Evolutionary conservation across 2,888 invertebrate genomes (phyloP), one percentile per base, ranked within the genome.

Genomic region (Phengaris arion): DNA sequence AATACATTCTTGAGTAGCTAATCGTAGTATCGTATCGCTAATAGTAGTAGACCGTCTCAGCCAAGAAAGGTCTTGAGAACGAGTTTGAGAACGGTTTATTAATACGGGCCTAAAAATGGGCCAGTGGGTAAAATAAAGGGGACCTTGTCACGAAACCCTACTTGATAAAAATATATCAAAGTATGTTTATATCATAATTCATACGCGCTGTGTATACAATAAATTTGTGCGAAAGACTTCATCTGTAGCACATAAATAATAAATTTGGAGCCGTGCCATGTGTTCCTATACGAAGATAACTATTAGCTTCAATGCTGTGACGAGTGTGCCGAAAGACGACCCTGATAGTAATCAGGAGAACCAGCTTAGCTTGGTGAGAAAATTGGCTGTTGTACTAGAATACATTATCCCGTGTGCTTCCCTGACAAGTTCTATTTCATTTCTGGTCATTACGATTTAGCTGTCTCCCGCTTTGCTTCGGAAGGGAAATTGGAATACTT

Each of bases 221-320:
- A 69, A 75, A 75, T 69, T 75, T 69, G 46, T 54, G 45, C 55
- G 74, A 74, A 68, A 69, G 69, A 48, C 69, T 69, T 35, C 74
- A 74, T 55, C 74, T 74, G 74, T 74, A 54, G 35, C 55, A 9
- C 68, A 74, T 74, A 68, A 74, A 74, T 74, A 74, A 74, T 74
- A 55, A 51, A 10, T 52, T 74, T 74, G 74, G 74, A 74, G 15
- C 45, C 22, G 35, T 68, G 74, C 68, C 68, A 52, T 10, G 64
- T 15, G 48, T 69, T n/a, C 35, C 45, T 45, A 10, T 13, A 46
- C 68, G 13, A 45, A 2, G 12, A n/a, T 35, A 35, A 2, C 59
- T 15, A 6, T 7, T 48, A 48, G 48, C 48, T 48, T 48, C 8
- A 35, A 35, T 48, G 8, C 48, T 48, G 48, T 48, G 48, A 48